Evolutionary conservation across 2,888 invertebrate species (phyloP).

Genomic region (Teinopalpus imperialis): DNA sequence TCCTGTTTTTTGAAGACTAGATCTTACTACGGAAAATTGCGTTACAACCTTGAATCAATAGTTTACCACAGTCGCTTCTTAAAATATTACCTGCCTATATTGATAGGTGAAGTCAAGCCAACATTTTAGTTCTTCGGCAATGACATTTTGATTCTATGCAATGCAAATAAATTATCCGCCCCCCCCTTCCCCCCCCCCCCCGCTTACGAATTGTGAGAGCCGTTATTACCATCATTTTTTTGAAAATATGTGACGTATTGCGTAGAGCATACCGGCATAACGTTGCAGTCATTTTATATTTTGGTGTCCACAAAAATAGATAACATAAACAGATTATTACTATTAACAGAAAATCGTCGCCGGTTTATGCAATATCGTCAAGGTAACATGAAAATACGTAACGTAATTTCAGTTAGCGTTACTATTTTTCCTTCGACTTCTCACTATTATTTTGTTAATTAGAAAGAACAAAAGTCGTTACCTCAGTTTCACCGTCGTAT

Average conservation of each 20-base stretch:
- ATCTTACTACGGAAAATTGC: too few relatives aligned
- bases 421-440: conserved; percentile 12
- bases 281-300: conserved; percentile 7
- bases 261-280: conserved; percentile 9
- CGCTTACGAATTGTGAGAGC: too few relatives aligned
- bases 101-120: too few relatives aligned
- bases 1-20: too few relatives aligned
- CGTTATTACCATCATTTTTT: conserved; percentile 12
- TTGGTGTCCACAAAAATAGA: not conserved
- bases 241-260: conserved; percentile 7
- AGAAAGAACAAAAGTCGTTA: conserved; percentile 27
- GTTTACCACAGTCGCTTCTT: too few relatives aligned
- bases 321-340: not conserved
- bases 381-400: conserved; percentile 20
- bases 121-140: too few relatives aligned
- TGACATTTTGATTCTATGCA: too few relatives aligned
- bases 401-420: conserved; percentile 5
- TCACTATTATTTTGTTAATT: not conserved
- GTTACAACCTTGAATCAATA: too few relatives aligned
- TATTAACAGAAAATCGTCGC: not conserved
- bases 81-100: too few relatives aligned
- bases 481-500: conserved; percentile 44
- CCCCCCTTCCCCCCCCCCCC: too few relatives aligned
- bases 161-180: too few relatives aligned
- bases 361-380: conserved; percentile 18